Base-by-base conservation (phyloP, 1,140 invertebrate species). In the Pogonomyrmex californicus region DNA sequence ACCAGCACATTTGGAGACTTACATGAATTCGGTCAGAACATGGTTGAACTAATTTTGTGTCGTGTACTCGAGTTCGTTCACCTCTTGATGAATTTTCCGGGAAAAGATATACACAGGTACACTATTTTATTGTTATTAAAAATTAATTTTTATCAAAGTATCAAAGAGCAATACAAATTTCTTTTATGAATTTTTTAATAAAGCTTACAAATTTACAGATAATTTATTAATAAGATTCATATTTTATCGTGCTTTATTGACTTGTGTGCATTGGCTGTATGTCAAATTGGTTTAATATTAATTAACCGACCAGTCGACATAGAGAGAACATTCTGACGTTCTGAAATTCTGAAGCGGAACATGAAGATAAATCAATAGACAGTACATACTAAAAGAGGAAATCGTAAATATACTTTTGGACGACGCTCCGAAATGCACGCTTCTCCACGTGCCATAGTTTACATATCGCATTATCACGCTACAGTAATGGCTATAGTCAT, bases 1-100 rank as follows among this genome's bases (percentile, higher is more conserved):
- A 92, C 90, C 49, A 88, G 87, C 86, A 89, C 86, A 70, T 93
- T 92, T 92, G 86, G 81, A 85, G 63, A 47, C 85, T 75, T 79
- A 62, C 87, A 81, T 71, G 91, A 93, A 93, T 92, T 90, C 91
- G 92, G 91, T 91, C 92, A 91, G 75, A 86, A 86, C 86, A 82
- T 86, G 60, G 88, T 90, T 92, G 91, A 88, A 94, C 93, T 93
- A 93, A 94, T 94, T 93, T 86, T 92, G 88, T 92, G 92, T 91
- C 91, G 90, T 86, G 85, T 86, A 92, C 89, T 91, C 86, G 87
- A 75, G 93, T 94, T 94, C 93, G 86, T 94, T 93, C 88, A 93
- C 92, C 93, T 90, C 90, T 17, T 58, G 17, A 68, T 41, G 54
- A 89, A 87, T 88, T 90, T 89, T 77, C 85, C 75, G 49, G n/a